phyloP scores from a whole-genome alignment of 2,113 vertebrate species.

The Nicator chloris region DNA sequence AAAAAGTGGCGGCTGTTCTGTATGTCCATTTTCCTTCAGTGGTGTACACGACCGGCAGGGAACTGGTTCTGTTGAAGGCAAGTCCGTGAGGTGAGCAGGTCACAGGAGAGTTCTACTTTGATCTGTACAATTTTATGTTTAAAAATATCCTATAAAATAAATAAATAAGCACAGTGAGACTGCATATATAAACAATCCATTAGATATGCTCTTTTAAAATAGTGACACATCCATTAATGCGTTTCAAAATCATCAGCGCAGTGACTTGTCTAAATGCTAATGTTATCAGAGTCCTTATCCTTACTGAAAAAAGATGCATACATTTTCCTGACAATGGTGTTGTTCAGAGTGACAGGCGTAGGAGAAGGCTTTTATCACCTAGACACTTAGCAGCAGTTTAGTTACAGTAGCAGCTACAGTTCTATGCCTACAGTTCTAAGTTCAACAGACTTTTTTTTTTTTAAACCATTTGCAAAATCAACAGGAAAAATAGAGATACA shows the following conservation, averaged over 20 bases:
- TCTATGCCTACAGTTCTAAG: constrained; percentile 9
- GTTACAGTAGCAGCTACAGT: neutral
- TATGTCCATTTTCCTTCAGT: constrained; percentile 64
- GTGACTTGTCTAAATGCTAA: constrained; percentile 39
- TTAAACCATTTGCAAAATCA: neutral
- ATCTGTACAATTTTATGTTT: constrained; percentile 27
- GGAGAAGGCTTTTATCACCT: constrained; percentile 47
- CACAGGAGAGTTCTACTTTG: constrained; percentile 35
- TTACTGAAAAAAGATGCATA: constrained; percentile 49
- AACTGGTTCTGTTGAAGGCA: neutral
- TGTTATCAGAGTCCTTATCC: constrained; percentile 5
- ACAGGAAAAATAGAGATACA: neutral
- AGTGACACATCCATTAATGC: constrained; percentile 31
- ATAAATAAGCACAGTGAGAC: neutral
- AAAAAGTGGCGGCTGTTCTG: constrained; percentile 36
- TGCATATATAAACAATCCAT: neutral
- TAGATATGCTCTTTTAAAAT: constrained; percentile 38
- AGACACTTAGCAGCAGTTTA: constrained; percentile 28
- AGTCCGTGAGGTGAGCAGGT: constrained; percentile 4
- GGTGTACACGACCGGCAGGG: neutral
- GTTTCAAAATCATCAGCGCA: neutral
- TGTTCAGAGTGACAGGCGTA: neutral
- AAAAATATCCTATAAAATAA: constrained; percentile 60
- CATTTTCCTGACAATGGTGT: constrained; percentile 11
- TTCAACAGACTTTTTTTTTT: neutral